These are phyloP conservation scores for Athetis lepigone DNA, from an alignment of 2,888 invertebrate species.

Conservation along the genomic window DNA sequence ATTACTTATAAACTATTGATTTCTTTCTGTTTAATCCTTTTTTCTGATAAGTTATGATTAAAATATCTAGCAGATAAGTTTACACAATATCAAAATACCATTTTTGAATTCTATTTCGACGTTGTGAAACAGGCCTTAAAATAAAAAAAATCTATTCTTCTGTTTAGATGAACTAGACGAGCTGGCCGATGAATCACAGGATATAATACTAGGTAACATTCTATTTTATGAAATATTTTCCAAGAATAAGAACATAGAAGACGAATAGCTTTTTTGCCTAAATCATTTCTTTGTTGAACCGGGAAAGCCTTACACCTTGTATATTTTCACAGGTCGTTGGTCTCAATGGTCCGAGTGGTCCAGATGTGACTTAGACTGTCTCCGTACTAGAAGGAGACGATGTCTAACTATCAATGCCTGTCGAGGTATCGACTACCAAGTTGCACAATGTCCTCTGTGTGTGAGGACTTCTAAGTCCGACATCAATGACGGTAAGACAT, in stretches of 20 bases:
- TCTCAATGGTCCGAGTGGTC: conserved; percentile 98
- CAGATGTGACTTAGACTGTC: conserved; percentile 96
- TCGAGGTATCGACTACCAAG: conserved; percentile 84
- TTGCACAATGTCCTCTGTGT: conserved; percentile 83
- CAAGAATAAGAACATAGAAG: background rate
- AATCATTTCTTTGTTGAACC: background rate
- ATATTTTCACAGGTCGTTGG: conserved; percentile 92
- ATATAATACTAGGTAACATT: conserved; percentile 77
- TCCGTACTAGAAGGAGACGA: conserved; percentile 94
- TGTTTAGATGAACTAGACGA: conserved; percentile 79
- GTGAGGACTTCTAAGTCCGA: conserved; percentile 85
- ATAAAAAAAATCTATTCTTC: background rate
- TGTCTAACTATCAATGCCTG: conserved; percentile 90
- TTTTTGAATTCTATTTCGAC: no score
- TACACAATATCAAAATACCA: no score
- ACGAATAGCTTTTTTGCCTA: background rate
- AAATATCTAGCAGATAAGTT: no score
- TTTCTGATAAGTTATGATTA: no score
- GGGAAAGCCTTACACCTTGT: background rate
- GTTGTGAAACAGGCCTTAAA: no score
- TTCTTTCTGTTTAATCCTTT: no score
- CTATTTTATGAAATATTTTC: background rate
- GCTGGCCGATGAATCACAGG: conserved; percentile 85
- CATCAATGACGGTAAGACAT: conserved; percentile 78
- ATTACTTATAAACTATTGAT: no score